Evolutionary conservation across 2,797 vertebrate species (phyloP).

Genomic region (Scarus forsteni): DNA sequence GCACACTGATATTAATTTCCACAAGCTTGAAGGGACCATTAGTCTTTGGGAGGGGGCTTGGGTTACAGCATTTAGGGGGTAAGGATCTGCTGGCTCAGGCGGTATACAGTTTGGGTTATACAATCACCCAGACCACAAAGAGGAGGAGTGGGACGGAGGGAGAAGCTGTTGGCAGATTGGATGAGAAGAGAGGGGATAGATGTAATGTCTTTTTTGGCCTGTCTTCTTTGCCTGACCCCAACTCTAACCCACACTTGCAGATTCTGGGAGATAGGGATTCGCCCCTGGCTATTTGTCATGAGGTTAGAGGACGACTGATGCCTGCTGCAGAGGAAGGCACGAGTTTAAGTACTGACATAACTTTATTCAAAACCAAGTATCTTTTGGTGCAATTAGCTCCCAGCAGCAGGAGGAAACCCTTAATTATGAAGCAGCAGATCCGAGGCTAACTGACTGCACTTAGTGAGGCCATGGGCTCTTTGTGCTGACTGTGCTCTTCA

Average conservation of each 20-base stretch:
- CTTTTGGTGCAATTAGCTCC: background rate
- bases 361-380: background rate
- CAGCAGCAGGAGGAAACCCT: constrained; percentile 6
- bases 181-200: constrained; percentile 48
- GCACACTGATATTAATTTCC: constrained; percentile 72
- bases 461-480: constrained; percentile 4
- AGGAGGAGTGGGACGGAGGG: constrained; percentile 28
- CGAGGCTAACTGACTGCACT: background rate
- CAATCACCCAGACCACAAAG: constrained; percentile 44
- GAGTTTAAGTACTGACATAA: background rate
- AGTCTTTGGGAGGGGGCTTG: constrained; percentile 70
- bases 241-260: background rate
- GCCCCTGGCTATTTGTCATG: background rate
- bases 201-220: constrained; percentile 35
- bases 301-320: background rate
- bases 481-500: constrained; percentile 54
- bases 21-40: constrained; percentile 66
- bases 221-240: background rate
- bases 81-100: constrained; percentile 48
- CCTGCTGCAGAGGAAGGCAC: constrained; percentile 1
- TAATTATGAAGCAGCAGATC: constrained; percentile 9
- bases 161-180: constrained; percentile 32
- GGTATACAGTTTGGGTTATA: constrained; percentile 49
- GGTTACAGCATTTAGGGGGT: constrained; percentile 64
- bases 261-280: background rate